Conservation (phyloP, 2,797 vertebrate genomes). For the Pogonophryne albipinna region DNA sequence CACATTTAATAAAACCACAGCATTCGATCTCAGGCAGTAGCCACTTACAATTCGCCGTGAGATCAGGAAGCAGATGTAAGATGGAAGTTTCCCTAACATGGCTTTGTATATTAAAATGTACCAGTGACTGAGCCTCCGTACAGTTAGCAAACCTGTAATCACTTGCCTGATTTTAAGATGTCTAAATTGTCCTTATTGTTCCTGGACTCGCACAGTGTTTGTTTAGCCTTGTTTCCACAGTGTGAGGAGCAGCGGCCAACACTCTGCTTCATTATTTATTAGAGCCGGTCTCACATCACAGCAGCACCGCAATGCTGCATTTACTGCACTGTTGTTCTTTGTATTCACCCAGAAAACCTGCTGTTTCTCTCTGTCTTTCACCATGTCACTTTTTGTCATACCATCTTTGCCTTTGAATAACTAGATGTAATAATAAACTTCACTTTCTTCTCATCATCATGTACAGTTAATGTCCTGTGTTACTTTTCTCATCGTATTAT, state of each 20-base stretch:
- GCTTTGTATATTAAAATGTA: too few relatives aligned
- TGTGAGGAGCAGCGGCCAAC: constrained; percentile 20
- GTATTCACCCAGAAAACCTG: constrained; percentile 37
- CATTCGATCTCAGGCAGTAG: too few relatives aligned
- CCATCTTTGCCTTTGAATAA: constrained; percentile 26
- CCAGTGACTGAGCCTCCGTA: too few relatives aligned
- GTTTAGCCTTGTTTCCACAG: constrained; percentile 35
- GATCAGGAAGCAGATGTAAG: too few relatives aligned
- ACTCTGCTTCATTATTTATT: constrained; percentile 74
- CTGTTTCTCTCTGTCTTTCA: constrained; percentile 20
- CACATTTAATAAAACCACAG: too few relatives aligned
- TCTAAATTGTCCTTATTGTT: too few relatives aligned
- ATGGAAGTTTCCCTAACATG: too few relatives aligned
- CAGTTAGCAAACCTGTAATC: too few relatives aligned
- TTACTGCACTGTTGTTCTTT: constrained; percentile 49
- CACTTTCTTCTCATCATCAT: constrained; percentile 2
- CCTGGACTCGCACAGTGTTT: constrained; percentile 8
- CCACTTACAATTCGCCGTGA: too few relatives aligned
- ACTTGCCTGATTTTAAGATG: too few relatives aligned
- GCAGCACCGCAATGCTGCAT: constrained; percentile 62
- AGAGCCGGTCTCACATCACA: constrained; percentile 57
- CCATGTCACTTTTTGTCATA: constrained; percentile 7
- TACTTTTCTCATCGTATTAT: constrained; percentile 21
- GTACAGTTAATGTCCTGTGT: constrained; percentile 3
- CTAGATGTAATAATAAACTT: constrained; percentile 35